Base-by-base conservation (phyloP, 2,113 vertebrate species). In the Diadophis punctatus region DNA sequence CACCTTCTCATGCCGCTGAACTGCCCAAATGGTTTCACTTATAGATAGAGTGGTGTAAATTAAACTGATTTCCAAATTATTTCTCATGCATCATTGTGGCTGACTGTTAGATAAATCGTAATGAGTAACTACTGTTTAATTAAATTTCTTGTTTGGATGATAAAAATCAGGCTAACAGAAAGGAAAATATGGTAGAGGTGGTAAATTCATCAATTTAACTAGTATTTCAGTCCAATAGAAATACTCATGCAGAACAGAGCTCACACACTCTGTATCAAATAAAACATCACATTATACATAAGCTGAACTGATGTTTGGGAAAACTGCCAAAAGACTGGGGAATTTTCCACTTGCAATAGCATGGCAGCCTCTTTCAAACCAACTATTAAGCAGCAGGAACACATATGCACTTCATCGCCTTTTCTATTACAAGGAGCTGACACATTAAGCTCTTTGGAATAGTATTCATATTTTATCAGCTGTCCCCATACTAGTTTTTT, bases 381-480 rank as follows among this genome's bases (percentile, higher is more conserved):
- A 84, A 91, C 94, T 95, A 92, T 94, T 95, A 96, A 96, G 90
- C 93, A 96, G 93, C 92, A 95, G 92, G 94, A 91, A 48, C 92
- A 95, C 91, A 96, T 91, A 92, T 2, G n/a, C 53, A 93, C 87
- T 96, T 95, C 89, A 91, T 90, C 94, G 94, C 84, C 89, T 95
- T 96, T 95, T 96, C 93, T 95, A 92, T 96, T 96, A 93, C 96
- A 91, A 94, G 90, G 89, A 94, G 94, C 94, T 94, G 95, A 96
- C 93, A 96, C 58, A 96, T 95, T 96, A 96, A 95, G 95, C 94
- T 94, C 92, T 90, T 96, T 96, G 95, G 90, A 96, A 97, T 55
- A 93, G 80, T 94, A 96, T 96, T 96, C 93, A 95, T 95, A 96
- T 96, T 96, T 97, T 96, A 96, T 96, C 93, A 96, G 93, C 94